Evolutionary conservation across 2,797 vertebrate genomes (phyloP).

Genomic region (Notamacropus eugenii): DNA sequence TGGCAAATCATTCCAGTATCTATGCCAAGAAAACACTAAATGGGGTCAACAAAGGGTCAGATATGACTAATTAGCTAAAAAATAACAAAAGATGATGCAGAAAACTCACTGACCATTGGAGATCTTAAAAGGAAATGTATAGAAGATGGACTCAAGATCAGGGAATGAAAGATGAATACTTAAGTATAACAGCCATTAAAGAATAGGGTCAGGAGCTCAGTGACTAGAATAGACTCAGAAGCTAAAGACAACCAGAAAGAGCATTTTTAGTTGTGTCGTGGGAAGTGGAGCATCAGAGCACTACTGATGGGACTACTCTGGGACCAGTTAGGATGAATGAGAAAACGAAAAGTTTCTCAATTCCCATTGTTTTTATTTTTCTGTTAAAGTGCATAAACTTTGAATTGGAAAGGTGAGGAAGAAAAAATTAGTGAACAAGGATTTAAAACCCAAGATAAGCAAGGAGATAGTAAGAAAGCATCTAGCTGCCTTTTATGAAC

Average conservation of each 20-base stretch:
- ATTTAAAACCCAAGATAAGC: background rate
- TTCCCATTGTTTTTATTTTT: slow-evolving; percentile 40
- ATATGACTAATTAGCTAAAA: too few species aligned
- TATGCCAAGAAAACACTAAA: background rate
- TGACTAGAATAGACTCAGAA: background rate
- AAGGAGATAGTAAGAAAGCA: background rate
- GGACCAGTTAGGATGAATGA: background rate
- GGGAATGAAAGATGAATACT: background rate
- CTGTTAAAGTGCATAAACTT: background rate
- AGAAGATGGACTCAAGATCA: background rate
- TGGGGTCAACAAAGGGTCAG: background rate
- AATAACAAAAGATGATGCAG: background rate
- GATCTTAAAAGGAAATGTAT: background rate
- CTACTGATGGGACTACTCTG: background rate
- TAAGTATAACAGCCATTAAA: background rate
- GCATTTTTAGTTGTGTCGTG: background rate
- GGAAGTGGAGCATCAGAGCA: background rate
- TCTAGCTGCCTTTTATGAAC: background rate
- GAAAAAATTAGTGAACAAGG: background rate
- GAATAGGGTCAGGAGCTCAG: background rate
- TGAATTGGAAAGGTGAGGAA: background rate
- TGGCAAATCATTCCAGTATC: background rate
- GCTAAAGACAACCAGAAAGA: background rate
- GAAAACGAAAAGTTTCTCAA: slow-evolving; percentile 43
- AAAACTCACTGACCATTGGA: background rate